Percentiles rank a stretch among this genome's conserved stretches.
These are phyloP conservation scores for Megalops atlanticus DNA, from an alignment of 2,113 vertebrate genomes.

Conservation along the genomic window DNA sequence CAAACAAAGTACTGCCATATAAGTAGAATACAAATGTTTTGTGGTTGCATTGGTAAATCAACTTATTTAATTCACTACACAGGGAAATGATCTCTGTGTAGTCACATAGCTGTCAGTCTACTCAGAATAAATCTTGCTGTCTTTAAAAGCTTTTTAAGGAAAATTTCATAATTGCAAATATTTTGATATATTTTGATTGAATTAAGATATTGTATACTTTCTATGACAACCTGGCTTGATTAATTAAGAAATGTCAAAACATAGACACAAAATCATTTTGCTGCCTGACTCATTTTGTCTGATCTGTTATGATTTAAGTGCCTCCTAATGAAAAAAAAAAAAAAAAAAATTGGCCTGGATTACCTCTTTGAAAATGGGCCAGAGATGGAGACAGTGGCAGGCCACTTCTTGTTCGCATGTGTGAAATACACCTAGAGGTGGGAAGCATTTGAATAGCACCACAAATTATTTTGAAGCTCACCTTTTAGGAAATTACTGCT, in stretches of 20 bases:
- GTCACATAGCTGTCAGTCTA: too few relatives aligned
- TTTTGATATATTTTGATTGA: too few relatives aligned
- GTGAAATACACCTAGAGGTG: background rate
- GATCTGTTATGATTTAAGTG: background rate
- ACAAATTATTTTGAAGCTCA: background rate
- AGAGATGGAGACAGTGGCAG: background rate
- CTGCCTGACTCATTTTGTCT: background rate
- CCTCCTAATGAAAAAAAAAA: background rate
- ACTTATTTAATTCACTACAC: too few relatives aligned
- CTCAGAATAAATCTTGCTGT: too few relatives aligned
- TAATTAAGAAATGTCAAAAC: too few relatives aligned
- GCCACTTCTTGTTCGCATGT: background rate
- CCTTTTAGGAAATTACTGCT: background rate
- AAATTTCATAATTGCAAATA: too few relatives aligned
- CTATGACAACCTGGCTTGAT: too few relatives aligned
- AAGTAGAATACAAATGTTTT: background rate
- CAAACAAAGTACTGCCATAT: background rate
- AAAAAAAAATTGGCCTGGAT: slow-evolving; percentile 1
- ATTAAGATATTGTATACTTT: too few relatives aligned
- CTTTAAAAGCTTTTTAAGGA: too few relatives aligned
- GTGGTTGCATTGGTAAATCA: too few relatives aligned
- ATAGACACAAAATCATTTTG: slow-evolving; percentile 4
- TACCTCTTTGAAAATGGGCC: background rate
- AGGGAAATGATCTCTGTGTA: too few relatives aligned
- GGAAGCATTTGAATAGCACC: background rate